Base-by-base conservation (phyloP, 2,888 invertebrate genomes). In the Malthinus seriepunctatus region DNA sequence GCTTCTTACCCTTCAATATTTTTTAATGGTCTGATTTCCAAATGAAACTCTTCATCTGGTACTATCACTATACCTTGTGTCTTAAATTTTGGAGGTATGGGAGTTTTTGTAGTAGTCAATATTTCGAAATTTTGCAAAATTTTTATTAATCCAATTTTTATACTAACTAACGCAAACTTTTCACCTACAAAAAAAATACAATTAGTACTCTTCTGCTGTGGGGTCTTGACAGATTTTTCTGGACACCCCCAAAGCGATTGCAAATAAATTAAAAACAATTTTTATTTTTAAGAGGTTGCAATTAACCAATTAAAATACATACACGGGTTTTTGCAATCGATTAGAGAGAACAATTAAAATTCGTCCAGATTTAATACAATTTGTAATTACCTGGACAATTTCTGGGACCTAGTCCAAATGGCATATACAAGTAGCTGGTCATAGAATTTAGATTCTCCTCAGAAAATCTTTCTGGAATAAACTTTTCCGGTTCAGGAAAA, bases 321-420 rank as follows among this genome's bases (percentile, higher is more conserved):
- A n/a, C n/a, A n/a, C n/a, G n/a, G n/a, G n/a, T n/a, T n/a, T n/a
- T n/a, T n/a, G n/a, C n/a, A n/a, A n/a, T n/a, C n/a, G n/a, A n/a
- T n/a, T n/a, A n/a, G n/a, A n/a, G n/a, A n/a, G n/a, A n/a, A n/a
- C n/a, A n/a, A n/a, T n/a, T n/a, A n/a, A n/a, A n/a, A n/a, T n/a
- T n/a, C n/a, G n/a, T n/a, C n/a, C n/a, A n/a, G n/a, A n/a, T n/a
- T n/a, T n/a, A n/a, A n/a, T n/a, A n/a, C n/a, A n/a, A n/a, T n/a
- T n/a, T n/a, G n/a, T n/a, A n/a, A n/a, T 42, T 63, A 74, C 73
- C 73, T 60, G 73, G 67, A 52, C 74, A 74, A 56, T 62, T 66
- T 49, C 71, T 59, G 12, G 71, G 71, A 32, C 71, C 72, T 14
- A 67, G 65, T 6, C 73, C 72, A 56, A 71, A 71, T 6, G 73